Base-by-base conservation (phyloP, 1,140 invertebrate species). In the Ylistrum balloti region DNA sequence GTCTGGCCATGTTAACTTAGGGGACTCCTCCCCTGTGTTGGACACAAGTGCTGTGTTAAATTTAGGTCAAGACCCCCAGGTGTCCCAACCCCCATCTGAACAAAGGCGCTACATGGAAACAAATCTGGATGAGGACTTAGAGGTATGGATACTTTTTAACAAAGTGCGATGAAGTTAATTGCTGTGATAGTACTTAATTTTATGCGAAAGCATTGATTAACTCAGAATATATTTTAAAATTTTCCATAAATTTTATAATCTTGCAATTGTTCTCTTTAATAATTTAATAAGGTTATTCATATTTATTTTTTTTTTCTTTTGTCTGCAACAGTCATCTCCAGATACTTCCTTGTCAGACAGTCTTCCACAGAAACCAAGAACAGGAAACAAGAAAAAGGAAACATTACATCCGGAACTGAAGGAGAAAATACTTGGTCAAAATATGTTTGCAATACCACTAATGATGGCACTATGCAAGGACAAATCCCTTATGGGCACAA, bases 391-490 rank as follows among this genome's bases (percentile, higher is more conserved):
- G 89, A 91, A 93, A 85, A 94, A 94, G 35, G 94, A 94, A 91
- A 91, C 91, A 11, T 92, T 95, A 35, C 95, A 95, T 88, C 95
- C 95, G 20, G 95, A 95, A 86, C 90, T 95, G 20, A 93, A 95
- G 85, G 93, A 74, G 56, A 74, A 95, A 86, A 95, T 95, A 20
- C 85, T 94, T 33, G 93, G 93, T 34, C 92, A 94, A 1, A 93
- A 95, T 90, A 94, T 93, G 33, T 92, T 93, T 56, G 94, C 94
- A 33, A 90, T 95, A 41, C 95, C 95, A 28, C 92, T 95, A 33
- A 95, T 95, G 88, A 94, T 93, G 22, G 95, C 94, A 10, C 91
- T 95, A 45, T 95, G 94, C 91, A 95, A 95, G 90, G 95, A 95
- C 88, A 94, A 93, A 38, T 91, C 93, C 3, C 90, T 95, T 13